Conservation (phyloP, 2,797 vertebrate genomes). For the Cossypha polioptera region DNA sequence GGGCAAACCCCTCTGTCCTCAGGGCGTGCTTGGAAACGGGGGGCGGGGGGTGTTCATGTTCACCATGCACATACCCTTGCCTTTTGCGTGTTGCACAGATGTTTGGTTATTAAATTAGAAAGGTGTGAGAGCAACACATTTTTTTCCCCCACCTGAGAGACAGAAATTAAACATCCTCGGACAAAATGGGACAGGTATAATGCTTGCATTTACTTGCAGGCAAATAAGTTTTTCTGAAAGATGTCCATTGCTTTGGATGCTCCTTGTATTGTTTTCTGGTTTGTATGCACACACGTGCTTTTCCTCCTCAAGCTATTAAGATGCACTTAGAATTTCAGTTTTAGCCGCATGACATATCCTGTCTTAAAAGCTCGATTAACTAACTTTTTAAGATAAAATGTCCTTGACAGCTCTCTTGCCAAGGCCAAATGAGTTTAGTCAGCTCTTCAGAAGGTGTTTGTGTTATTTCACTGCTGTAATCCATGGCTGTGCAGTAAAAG, state of each 20-base stretch:
- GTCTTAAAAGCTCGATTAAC: constrained; percentile 14
- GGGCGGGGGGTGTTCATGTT: fast-evolving
- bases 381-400: background rate
- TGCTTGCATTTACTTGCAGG: background rate
- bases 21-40: fast-evolving
- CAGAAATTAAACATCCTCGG: background rate
- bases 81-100: background rate
- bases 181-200: background rate
- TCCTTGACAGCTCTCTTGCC: background rate
- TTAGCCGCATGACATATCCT: background rate
- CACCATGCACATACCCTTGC: fast-evolving
- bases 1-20: background rate
- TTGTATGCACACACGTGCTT: background rate
- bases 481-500: background rate
- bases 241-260: background rate
- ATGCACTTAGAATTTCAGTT: background rate
- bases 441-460: constrained; percentile 37
- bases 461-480: background rate
- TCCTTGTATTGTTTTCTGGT: background rate
- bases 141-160: background rate
- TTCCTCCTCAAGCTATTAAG: background rate
- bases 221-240: background rate
- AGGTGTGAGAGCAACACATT: background rate
- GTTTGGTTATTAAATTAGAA: background rate
- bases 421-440: constrained; percentile 12